Evolutionary conservation across 2,113 vertebrate species (phyloP).

Genomic region (Butastur rufipennis): DNA sequence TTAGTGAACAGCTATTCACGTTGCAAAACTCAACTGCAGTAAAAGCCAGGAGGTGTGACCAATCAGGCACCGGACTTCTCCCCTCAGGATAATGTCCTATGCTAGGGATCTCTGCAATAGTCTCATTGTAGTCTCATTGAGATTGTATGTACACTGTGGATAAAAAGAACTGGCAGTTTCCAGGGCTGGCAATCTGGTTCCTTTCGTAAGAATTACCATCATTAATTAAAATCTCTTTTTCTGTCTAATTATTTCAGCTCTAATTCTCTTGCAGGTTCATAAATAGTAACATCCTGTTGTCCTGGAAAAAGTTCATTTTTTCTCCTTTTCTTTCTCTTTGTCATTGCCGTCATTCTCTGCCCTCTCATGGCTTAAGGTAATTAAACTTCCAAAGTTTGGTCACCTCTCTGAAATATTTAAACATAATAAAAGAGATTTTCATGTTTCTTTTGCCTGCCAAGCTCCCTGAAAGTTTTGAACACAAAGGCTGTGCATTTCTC

Average conservation of each 20-base stretch:
- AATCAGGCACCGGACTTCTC: not conserved
- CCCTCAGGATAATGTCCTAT: not conserved
- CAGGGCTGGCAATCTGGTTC: not conserved
- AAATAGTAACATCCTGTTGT: slow-evolving; percentile 48
- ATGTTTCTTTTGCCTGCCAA: not conserved
- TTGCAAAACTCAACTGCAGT: not conserved
- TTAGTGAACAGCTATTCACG: not conserved
- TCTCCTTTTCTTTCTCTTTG: not conserved
- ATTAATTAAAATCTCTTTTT: slow-evolving; percentile 60
- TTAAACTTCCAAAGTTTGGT: not conserved
- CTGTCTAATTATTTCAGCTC: slow-evolving; percentile 58
- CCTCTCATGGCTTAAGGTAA: slow-evolving; percentile 15
- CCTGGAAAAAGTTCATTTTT: not conserved
- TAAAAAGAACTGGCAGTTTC: slow-evolving; percentile 23
- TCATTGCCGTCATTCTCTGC: not conserved
- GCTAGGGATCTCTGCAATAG: not conserved
- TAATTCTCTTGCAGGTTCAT: slow-evolving; percentile 52
- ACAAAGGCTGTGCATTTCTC: not conserved
- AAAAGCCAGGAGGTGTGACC: not conserved
- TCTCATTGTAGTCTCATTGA: not conserved
- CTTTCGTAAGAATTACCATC: slow-evolving; percentile 39
- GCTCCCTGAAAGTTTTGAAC: not conserved
- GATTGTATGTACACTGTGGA: not conserved
- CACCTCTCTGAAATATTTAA: slow-evolving; percentile 37
- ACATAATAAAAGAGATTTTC: not conserved